Percentiles rank a stretch among this genome's conserved stretches.
Evolutionary conservation across 1,140 invertebrate species (phyloP).

Genomic region (Drosophila hydei): DNA sequence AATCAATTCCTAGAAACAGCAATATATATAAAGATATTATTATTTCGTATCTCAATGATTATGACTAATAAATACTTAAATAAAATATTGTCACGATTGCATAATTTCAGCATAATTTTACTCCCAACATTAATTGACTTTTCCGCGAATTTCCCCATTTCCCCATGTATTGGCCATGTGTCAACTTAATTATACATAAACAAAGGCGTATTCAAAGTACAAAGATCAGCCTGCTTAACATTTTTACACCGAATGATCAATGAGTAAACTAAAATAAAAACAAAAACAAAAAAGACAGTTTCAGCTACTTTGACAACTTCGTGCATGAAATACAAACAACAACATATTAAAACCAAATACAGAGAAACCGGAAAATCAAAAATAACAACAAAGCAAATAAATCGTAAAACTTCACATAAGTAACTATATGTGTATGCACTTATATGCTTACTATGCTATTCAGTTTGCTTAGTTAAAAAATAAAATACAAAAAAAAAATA

Average conservation of each 20-base stretch:
- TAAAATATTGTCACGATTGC: background rate
- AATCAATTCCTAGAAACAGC: background rate
- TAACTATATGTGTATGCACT: background rate
- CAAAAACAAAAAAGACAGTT: slow-evolving; percentile 27
- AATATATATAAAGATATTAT: background rate
- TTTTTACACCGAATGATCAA: slow-evolving; percentile 66
- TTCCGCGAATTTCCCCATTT: slow-evolving; percentile 2
- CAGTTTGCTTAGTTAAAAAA: background rate
- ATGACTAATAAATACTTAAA: background rate
- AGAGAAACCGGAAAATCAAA: slow-evolving; percentile 29
- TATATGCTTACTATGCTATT: slow-evolving; percentile 9
- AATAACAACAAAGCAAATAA: slow-evolving; percentile 4
- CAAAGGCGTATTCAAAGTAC: slow-evolving; percentile 36
- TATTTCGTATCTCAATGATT: background rate
- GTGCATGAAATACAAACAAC: slow-evolving; percentile 17
- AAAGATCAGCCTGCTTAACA: slow-evolving; percentile 61
- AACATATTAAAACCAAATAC: slow-evolving; percentile 20
- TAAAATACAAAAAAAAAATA: too few species aligned
- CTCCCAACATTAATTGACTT: background rate
- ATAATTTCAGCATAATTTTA: slow-evolving; percentile 7
- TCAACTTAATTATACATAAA: background rate
- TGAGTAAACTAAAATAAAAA: slow-evolving; percentile 52
- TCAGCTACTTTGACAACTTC: slow-evolving; percentile 18
- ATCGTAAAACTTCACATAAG: slow-evolving; percentile 1
- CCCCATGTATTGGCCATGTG: background rate